Base-by-base conservation (phyloP, 2,113 vertebrate genomes). In the Podarcis cretensis region DNA sequence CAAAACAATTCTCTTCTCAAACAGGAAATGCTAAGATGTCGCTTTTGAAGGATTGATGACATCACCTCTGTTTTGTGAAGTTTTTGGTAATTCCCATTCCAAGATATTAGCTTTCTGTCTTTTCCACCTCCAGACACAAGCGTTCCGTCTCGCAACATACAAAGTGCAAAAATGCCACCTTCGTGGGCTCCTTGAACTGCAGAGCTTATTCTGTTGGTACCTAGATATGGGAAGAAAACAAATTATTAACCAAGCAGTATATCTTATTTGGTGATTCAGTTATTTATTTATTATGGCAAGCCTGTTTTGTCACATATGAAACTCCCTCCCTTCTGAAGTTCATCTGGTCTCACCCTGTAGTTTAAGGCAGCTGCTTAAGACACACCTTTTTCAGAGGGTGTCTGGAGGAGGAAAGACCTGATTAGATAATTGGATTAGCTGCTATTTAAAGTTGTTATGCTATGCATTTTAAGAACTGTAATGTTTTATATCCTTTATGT, bases 121-220 rank as follows among this genome's bases (percentile, higher is more conserved):
- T 99, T 99, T 30, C 99, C 98, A 8, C 98, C 99, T 90, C 99
- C 99, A 0, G 99, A 99, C 83, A 99, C 97, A 90, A 99, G 93
- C 0, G 98, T 99, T 89, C 99, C 98, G 2, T 98, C 98, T 95
- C 98, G 96, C 93, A 99, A 93, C 98, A 99, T 99, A 89, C 98
- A 99, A 94, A 99, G 97, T 18, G 98, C 97, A 95, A 99, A 99
- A 96, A 99, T 98, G 85, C 99, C 99, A 16, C 98, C 98, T 91
- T 99, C 98, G 0, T 99, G 99, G 89, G 99, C 99, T 32, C 98
- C 98, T 88, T 98, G 98, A 91, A 99, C 95, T 83, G 97, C 98
- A 0, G 98, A 97, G 96, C 98, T 99, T 96, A 99, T 99, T 71
- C 99, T 98, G 94, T 99, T 99, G 84, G 98, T 98, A 95, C 99